These are phyloP conservation scores for Hofmannophila pseudospretella DNA, from an alignment of 2,888 invertebrate species.

Conservation along the genomic window DNA sequence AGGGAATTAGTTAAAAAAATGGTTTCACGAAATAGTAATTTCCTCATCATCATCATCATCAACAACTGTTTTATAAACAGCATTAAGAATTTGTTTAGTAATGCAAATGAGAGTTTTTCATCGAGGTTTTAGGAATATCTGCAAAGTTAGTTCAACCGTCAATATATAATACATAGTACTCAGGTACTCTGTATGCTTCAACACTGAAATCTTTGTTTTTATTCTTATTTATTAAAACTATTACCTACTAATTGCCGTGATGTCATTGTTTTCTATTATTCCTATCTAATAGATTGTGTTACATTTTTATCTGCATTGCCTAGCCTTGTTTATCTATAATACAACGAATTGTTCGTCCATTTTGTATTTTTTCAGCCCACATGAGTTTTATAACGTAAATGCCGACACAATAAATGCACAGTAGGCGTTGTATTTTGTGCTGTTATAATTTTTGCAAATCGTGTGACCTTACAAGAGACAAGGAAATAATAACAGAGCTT, in stretches of 20 bases:
- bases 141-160: no score
- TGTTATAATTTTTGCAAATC: background rate
- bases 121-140: no score
- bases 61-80: no score
- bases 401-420: background rate
- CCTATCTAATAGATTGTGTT: background rate
- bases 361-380: constrained; percentile 10
- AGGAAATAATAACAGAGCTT: no score
- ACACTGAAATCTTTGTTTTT: no score
- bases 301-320: constrained; percentile 1
- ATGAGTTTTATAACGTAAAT: constrained; percentile 4
- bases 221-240: no score
- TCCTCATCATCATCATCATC: constrained; percentile 2
- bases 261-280: no score
- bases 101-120: no score
- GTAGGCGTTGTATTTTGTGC: background rate
- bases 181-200: no score
- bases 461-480: no score
- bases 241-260: background rate
- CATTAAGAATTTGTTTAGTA: no score
- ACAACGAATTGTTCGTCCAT: constrained; percentile 19
- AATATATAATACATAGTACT: no score
- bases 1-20: constrained; percentile 1
- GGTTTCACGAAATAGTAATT: background rate
- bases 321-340: constrained; percentile 18